Evolutionary conservation across 2,113 vertebrate genomes (phyloP), one percentile per base, ranked within the genome.

Genomic region (Dipodomys ordii): DNA sequence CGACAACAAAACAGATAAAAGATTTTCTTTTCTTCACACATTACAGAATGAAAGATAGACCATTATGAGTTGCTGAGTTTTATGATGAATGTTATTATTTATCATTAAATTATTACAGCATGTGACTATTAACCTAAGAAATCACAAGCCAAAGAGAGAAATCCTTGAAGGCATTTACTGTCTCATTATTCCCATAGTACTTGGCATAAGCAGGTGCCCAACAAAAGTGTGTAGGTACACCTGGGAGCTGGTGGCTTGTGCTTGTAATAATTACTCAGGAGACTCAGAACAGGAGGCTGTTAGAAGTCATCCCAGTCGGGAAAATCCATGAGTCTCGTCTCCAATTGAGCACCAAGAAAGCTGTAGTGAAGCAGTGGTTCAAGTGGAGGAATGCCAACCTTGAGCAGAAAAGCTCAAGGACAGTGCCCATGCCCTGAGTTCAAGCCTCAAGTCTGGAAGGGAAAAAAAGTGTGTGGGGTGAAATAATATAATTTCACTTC

Each of bases 61-160:
- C 30, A 18, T 15, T 20, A 27, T 18, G 35, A 18, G 16, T 88
- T 32, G 18, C 2, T 44, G 16, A 19, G 19, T 39, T 90, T 92
- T 86, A 74, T 39, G 30, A 91, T 39, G 83, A 77, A 68, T 35
- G 79, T 9, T 49, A 49, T 9, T 49, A 49, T 49, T 49, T 49
- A 49, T 49, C 12, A 49, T n/a, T 18, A 86, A 83, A 88, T 68
- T 72, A 87, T 64, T 77, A n/a, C 32, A 30, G 27, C 44, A 68
- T 72, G n/a, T 88, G 28, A 80, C 20, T 87, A 77, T 81, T 53
- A 69, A 87, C 53, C 79, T 35, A 76, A 67, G 44, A 91, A 57
- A 49, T 64, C 62, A 80, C 16, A 68, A 23, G 27, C 25, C 7
- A 12, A 16, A 0, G 64, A 91, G 20, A 0, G 64, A 91, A 53